Evolutionary conservation across 2,888 invertebrate species (phyloP), one percentile per base, ranked within the genome.

Genomic region (Acleris laterana): DNA sequence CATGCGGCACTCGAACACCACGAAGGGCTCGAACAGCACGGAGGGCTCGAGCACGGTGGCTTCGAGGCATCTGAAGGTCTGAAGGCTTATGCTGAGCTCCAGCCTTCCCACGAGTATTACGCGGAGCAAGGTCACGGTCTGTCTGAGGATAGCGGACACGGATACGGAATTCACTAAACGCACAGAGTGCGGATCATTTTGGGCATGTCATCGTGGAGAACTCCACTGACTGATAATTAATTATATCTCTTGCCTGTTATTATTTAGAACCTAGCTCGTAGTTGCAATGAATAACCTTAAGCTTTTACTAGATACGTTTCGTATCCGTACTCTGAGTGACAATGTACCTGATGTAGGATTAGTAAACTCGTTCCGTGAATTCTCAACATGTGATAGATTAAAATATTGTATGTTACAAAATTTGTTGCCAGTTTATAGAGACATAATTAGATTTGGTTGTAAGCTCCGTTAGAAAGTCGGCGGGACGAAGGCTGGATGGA

Each of bases 301-400:
- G 73, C 73, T 77, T 74, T 70, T 79, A 73, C 71, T 82, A 77
- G 72, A 77, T 76, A 74, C 69, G 70, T 76, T 78, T 74, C 60
- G 68, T 72, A 73, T 79, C 74, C 62, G 66, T 72, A 73, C 69
- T 74, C 77, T 72, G 72, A 73, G 69, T 65, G 73, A 78, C 58
- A 80, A 84, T 76, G 92, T 92, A 92, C 90, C 92, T 91, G 92
- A 92, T 77, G 78, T 87, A 89, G 84, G 74, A 77, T 76, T 82
- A 82, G 79, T 73, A 75, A 75, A 77, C 78, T 78, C 76, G 78
- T 77, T 74, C 79, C 78, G 79, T 81, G 79, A 79, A 81, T 81
- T 82, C 77, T 78, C 57, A 44, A 55, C 25, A 53, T 25, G 63
- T 68, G 71, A 66, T 71, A 57, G 63, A 63, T 69, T 66, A 69